Percentiles rank a stretch among this genome's conserved stretches.
These are phyloP conservation scores for Pachycephus smyrnensis DNA, from an alignment of 2,888 invertebrate species.

Conservation along the genomic window DNA sequence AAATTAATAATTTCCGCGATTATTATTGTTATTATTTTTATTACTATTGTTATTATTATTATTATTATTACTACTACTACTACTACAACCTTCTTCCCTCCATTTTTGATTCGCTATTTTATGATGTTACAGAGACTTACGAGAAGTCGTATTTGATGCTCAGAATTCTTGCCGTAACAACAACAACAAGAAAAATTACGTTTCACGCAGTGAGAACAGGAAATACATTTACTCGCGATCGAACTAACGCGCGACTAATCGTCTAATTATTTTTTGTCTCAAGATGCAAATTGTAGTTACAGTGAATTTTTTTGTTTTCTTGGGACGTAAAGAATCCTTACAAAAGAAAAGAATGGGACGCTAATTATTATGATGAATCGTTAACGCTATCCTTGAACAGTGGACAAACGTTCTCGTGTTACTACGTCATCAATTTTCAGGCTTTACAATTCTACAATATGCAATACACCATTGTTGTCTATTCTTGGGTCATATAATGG, in stretches of 20 bases:
- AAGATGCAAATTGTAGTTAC: neutral
- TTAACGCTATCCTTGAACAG: neutral
- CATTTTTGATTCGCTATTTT: neutral
- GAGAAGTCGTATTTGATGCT: neutral
- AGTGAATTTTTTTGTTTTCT: too few species aligned
- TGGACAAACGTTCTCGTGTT: neutral
- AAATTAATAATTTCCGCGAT: neutral
- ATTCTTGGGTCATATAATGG: constrained; percentile 32
- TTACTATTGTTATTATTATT: too few species aligned
- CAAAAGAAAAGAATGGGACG: neutral
- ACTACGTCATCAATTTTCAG: neutral
- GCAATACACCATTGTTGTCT: constrained; percentile 29
- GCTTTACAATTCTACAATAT: neutral
- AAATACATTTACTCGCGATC: neutral
- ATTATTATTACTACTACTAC: neutral
- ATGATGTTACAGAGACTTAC: neutral
- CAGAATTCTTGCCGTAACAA: neutral
- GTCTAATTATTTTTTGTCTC: neutral
- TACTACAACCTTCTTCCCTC: neutral
- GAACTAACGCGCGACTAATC: neutral
- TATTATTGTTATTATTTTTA: neutral
- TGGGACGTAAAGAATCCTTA: neutral
- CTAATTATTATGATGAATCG: neutral
- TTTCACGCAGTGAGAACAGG: neutral
- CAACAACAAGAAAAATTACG: neutral